These are phyloP conservation scores for Pachypsylla venusta DNA, from an alignment of 1,140 invertebrate species.

Conservation along the genomic window DNA sequence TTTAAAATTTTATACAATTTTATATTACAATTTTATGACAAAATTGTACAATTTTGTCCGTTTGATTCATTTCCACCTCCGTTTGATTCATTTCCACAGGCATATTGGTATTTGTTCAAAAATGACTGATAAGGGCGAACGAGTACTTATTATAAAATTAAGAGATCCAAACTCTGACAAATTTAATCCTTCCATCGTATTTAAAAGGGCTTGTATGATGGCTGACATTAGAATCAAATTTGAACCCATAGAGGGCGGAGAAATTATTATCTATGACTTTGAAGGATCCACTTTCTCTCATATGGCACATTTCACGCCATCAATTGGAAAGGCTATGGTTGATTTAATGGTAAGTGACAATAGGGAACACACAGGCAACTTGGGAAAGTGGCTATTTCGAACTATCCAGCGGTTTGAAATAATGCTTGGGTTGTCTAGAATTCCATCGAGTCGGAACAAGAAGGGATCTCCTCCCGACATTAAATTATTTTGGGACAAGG, in stretches of 20 bases:
- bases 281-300: background rate
- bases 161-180: background rate
- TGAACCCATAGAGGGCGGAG: constrained; percentile 1
- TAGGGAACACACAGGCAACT: too few species aligned
- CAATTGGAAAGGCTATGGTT: background rate
- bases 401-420: too few species aligned
- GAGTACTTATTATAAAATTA: background rate
- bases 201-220: background rate
- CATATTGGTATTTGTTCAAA: background rate
- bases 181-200: background rate
- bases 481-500: too few species aligned
- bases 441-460: too few species aligned
- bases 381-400: too few species aligned
- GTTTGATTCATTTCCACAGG: background rate
- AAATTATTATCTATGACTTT: background rate
- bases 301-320: background rate
- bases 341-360: constrained; percentile 6
- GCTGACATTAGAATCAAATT: background rate
- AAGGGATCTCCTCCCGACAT: too few species aligned
- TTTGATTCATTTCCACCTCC: too few species aligned
- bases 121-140: background rate
- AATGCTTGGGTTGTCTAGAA: too few species aligned
- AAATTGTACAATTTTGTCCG: too few species aligned
- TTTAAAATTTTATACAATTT: too few species aligned
- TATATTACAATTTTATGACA: too few species aligned